Base-by-base conservation (phyloP, 2,797 vertebrate genomes). In the Cirrhinus molitorella region DNA sequence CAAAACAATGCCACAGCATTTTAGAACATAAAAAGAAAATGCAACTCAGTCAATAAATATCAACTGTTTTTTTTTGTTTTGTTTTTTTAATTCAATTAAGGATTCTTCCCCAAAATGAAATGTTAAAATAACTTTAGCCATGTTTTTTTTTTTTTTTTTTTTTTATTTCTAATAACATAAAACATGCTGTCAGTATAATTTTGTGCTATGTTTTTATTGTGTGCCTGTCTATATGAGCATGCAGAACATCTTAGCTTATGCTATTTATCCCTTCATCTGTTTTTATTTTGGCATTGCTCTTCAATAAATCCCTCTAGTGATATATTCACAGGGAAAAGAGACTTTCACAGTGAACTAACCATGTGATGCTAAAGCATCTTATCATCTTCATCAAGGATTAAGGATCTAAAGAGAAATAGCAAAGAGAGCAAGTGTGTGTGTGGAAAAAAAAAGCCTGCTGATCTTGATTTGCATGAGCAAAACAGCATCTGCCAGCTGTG, bases 381-480 rank as follows among this genome's bases (percentile, higher is more conserved):
- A 76, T 83, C 34, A 7, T 45, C 7, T 76, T 61, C 17, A 49
- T 23, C 45, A 66, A 75, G 71, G 59, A 82, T 75, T 83, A 83
- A 74, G n/a, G 53, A 72, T 16, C 10, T 25, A 61, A n/a, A 65
- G 75, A 65, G 59, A 49, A 65, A 78, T 10, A 49, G 59, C 49
- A 49, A 53, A 81, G 57, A 82, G 43, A 25, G n/a, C 3, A 53
- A 34, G 68, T 23, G 43, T 71, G 4, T 14, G 45, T 12, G 40
- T 5, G 45, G 43, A 1, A 28, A 61, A 51, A 14, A 57, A 61
- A 61, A 28, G 25, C 25, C 59, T 61, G 28, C 28, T 53, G n/a
- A 65, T 61, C 47, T 49, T 65, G 71, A 66, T 67, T 66, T 66
- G 65, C 57, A 66, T 43, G 31, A n/a, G 19, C n/a, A 65, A 45